Evolutionary conservation across 64 coral and sea anemone species (phyloP).

Genomic region (Orbicella faveolata): DNA sequence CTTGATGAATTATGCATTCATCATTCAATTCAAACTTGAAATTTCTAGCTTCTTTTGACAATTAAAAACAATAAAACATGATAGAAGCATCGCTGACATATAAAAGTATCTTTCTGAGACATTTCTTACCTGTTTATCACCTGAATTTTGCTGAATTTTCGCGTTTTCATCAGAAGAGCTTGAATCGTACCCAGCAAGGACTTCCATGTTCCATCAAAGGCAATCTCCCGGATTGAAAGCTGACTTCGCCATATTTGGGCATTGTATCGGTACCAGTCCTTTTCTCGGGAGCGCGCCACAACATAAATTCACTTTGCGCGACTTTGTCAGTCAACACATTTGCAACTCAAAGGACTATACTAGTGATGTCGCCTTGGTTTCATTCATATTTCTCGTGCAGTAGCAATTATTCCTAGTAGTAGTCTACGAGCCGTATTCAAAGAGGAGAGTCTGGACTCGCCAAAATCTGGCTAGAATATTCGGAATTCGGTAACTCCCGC

Average conservation of each 20-base stretch:
- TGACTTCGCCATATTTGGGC: conserved; percentile 19
- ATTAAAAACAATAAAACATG: not conserved
- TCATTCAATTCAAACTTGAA: not conserved
- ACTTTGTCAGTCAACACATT: not conserved
- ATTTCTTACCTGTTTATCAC: conserved; percentile 32
- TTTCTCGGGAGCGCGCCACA: not conserved
- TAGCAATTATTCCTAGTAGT: not conserved
- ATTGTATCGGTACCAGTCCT: not conserved
- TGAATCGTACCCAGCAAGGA: conserved; percentile 40
- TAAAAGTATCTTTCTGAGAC: not conserved
- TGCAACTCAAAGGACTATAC: not conserved
- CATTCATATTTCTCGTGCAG: not conserved
- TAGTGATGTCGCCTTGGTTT: not conserved
- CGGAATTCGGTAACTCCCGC: not conserved
- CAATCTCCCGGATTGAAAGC: conserved; percentile 18
- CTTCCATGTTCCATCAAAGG: conserved; percentile 12
- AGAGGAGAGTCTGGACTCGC: not conserved
- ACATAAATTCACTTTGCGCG: not conserved
- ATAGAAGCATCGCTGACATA: not conserved
- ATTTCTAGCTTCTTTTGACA: not conserved
- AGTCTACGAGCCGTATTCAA: not conserved
- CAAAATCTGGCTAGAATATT: not conserved
- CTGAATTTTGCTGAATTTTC: conserved; percentile 24
- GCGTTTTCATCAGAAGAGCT: conserved; percentile 57
- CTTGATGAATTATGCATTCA: conserved; percentile 17